phyloP scores from a whole-genome alignment of 1,140 invertebrate species.

The Solenopsis fugax region DNA sequence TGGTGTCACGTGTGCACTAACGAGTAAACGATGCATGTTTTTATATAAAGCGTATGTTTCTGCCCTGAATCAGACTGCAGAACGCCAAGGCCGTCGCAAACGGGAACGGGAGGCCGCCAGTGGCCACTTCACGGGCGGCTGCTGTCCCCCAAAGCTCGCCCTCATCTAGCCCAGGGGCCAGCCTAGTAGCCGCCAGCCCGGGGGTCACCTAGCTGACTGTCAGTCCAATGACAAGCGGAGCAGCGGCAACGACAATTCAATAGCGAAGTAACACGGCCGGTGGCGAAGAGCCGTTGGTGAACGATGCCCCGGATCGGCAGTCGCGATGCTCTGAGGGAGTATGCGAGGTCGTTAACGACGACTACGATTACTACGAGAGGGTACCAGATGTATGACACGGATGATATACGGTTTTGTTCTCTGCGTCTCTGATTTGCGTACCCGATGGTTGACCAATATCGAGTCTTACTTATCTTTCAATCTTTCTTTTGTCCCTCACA shows the following conservation, averaged over 20 bases:
- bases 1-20: conserved; percentile 71
- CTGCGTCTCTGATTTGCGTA: conserved; percentile 64
- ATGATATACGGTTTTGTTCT: conserved; percentile 65
- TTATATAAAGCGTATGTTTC: conserved; percentile 68
- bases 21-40: conserved; percentile 32
- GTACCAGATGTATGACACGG: conserved; percentile 59
- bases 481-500: conserved; percentile 19
- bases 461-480: conserved; percentile 26
- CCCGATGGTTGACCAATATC: conserved; percentile 34
- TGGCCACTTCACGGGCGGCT: conserved; percentile 85
- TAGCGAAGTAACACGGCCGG: conserved; percentile 70
- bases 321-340: conserved; percentile 30
- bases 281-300: conserved; percentile 15
- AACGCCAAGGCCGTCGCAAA: conserved; percentile 87
- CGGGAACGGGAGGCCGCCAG: conserved; percentile 85
- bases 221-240: conserved; percentile 70
- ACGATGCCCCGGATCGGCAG: neutral
- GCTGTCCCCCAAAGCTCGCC: conserved; percentile 86
- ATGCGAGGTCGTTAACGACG: conserved; percentile 40
- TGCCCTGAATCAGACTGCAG: conserved; percentile 82
- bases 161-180: conserved; percentile 87
- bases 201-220: conserved; percentile 81
- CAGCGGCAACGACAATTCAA: conserved; percentile 68
- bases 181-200: conserved; percentile 83
- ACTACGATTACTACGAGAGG: conserved; percentile 28